A percentile compares a stretch with the other conserved stretches of the same genome.
Evolutionary conservation across 2,797 vertebrate genomes (phyloP).

Genomic region (Coregonus suidteri): DNA sequence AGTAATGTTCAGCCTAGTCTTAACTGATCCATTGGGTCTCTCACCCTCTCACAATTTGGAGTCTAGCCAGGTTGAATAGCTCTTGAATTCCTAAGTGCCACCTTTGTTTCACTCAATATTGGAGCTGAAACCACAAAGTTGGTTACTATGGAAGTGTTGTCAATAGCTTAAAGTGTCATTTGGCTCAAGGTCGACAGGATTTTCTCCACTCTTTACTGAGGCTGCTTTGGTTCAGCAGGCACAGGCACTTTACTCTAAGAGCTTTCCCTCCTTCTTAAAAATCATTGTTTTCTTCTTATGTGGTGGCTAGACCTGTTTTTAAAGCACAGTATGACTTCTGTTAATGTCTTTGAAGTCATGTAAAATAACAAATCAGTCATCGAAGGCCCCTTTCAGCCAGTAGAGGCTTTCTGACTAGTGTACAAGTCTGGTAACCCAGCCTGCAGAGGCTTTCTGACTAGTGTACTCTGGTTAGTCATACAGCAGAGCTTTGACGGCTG

Average conservation of each 20-base stretch:
- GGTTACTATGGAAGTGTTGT: conserved; percentile 23
- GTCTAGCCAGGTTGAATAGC: conserved; percentile 4
- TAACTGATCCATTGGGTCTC: conserved; percentile 9
- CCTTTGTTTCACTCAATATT: conserved; percentile 17
- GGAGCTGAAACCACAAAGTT: conserved; percentile 12
- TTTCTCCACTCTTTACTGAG: conserved; percentile 5
- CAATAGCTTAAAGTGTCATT: conserved; percentile 20
- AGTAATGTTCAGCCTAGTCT: background rate
- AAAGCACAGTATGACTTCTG: background rate
- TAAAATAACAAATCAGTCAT: conserved; percentile 10
- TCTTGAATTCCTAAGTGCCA: background rate
- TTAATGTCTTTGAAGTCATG: conserved; percentile 8
- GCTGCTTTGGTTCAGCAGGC: background rate
- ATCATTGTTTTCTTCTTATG: background rate
- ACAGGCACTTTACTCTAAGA: background rate
- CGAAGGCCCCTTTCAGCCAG: background rate
- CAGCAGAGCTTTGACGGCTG: conserved; percentile 17
- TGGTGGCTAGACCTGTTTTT: background rate
- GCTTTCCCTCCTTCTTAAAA: background rate
- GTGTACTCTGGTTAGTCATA: background rate
- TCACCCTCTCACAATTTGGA: background rate
- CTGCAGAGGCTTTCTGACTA: background rate
- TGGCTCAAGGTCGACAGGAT: conserved; percentile 26
- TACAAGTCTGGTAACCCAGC: background rate
- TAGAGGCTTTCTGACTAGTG: too few relatives aligned